Base-by-base conservation (phyloP, 2,888 invertebrate species). In the Drosophila kuntzei region DNA sequence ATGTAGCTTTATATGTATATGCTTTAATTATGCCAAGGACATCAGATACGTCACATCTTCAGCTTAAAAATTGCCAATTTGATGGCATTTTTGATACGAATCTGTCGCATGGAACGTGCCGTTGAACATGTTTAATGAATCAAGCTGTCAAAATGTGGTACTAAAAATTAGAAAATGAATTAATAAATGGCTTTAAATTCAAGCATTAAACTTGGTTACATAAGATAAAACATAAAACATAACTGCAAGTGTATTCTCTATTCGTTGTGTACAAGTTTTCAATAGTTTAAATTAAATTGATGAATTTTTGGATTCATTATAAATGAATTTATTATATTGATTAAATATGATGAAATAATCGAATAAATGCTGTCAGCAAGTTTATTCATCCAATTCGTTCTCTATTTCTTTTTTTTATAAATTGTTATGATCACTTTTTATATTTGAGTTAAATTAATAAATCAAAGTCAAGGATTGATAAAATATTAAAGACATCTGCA, bases 61-160 rank as follows among this genome's bases (percentile, higher is more conserved):
- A 29, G 20, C 62, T 47, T 41, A 49, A 53, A 63, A 72, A 55
- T 36, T 22, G 67, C 14, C 68, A 74, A 55, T 71, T 79, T 82
- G 44, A 87, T 85, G 79, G 41, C 64, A 79, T 65, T 87, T 79
- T 63, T 85, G 55, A 72, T 76, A 60, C 37, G 51, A 57, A 51
- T 60, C 94, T 53, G 94, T n/a, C 94, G 93, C 27, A 94, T 95
- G 3, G 94, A 95, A 2, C 63, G 76, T 67, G 70, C 64, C 49
- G 47, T 49, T 43, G 57, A 53, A 63, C 27, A 60, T 47, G 32
- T 5, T 25, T 18, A 50, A 51, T 59, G 39, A 57, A 54, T 39
- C 12, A 54, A 72, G 29, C 12, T 25, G 44, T 47, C 18, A 3
- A 32, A 18, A 64, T 37, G 47, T 43, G 55, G n/a, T 53, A 47